Evolutionary conservation across 2,888 invertebrate species (phyloP).

Genomic region (Cactoblastis cactorum): DNA sequence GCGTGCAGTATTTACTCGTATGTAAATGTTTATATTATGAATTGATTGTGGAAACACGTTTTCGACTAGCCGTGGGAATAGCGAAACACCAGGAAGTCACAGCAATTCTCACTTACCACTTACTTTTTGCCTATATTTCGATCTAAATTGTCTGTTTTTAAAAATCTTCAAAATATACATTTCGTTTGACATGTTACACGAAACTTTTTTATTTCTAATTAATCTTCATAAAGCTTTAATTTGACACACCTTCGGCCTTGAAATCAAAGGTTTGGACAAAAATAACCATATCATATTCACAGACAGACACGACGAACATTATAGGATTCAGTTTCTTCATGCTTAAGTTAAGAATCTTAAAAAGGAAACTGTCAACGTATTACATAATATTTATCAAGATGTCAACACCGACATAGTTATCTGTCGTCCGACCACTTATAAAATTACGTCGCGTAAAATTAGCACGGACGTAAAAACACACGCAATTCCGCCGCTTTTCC

Average conservation of each 20-base stretch:
- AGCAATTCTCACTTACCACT: background rate
- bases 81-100: background rate
- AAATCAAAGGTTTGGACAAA: no score
- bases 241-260: no score
- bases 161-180: no score
- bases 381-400: background rate
- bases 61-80: background rate
- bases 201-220: no score
- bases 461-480: slow-evolving; percentile 3
- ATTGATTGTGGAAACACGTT: background rate
- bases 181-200: no score
- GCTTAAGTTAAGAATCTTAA: background rate
- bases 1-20: background rate
- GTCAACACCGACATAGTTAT: background rate
- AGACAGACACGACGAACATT: no score
- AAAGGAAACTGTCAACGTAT: slow-evolving; percentile 1
- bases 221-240: no score
- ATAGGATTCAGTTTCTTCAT: no score
- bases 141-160: no score
- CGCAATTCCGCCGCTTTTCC: slow-evolving; percentile 13
- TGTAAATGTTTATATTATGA: background rate
- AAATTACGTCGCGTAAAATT: slow-evolving; percentile 13
- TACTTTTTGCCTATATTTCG: no score
- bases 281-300: no score
- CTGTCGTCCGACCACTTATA: background rate